These are phyloP conservation scores for Linhomoeus sp. DNA, from an alignment of 2,888 invertebrate genomes.

Conservation along the genomic window DNA sequence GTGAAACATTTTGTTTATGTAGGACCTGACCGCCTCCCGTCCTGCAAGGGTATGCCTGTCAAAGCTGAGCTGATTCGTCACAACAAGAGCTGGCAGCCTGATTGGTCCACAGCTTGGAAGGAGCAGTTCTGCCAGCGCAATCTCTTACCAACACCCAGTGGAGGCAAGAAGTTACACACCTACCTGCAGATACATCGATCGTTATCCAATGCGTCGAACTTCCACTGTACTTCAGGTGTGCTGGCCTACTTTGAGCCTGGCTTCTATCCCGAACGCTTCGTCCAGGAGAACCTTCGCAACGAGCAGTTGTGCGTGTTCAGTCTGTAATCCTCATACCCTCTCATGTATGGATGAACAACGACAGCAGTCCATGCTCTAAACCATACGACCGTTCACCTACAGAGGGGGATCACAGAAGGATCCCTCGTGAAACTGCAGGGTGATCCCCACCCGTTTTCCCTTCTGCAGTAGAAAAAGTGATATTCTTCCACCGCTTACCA, in stretches of 20 bases:
- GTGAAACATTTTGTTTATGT: not conserved
- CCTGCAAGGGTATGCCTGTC: slow-evolving; percentile 14
- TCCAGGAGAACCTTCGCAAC: slow-evolving; percentile 13
- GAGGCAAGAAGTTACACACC: too few relatives aligned
- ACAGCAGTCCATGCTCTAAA: slow-evolving; percentile 18
- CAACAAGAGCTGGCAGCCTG: slow-evolving; percentile 8
- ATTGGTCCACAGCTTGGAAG: slow-evolving; percentile 10
- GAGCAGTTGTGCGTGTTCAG: slow-evolving; percentile 15
- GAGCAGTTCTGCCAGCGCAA: slow-evolving; percentile 9
- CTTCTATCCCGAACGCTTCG: slow-evolving; percentile 16
- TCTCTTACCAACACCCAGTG: slow-evolving; percentile 7
- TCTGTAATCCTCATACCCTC: slow-evolving; percentile 17
- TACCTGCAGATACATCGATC: too few relatives aligned
- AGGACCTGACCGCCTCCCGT: not conserved
- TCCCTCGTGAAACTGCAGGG: slow-evolving; percentile 14
- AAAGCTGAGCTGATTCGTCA: slow-evolving; percentile 1
- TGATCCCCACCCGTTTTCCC: slow-evolving; percentile 16
- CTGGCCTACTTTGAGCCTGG: slow-evolving; percentile 15
- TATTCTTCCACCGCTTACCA: too few relatives aligned
- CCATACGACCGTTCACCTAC: slow-evolving; percentile 9
- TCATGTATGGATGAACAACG: slow-evolving; percentile 14
- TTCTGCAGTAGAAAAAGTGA: too few relatives aligned
- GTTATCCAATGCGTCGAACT: too few relatives aligned
- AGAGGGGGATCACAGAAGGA: slow-evolving; percentile 11
- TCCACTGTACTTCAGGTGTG: slow-evolving; percentile 8